Evolutionary conservation across 2,888 invertebrate genomes (phyloP), one percentile per base, ranked within the genome.

Genomic region (Nemoura dubitans): DNA sequence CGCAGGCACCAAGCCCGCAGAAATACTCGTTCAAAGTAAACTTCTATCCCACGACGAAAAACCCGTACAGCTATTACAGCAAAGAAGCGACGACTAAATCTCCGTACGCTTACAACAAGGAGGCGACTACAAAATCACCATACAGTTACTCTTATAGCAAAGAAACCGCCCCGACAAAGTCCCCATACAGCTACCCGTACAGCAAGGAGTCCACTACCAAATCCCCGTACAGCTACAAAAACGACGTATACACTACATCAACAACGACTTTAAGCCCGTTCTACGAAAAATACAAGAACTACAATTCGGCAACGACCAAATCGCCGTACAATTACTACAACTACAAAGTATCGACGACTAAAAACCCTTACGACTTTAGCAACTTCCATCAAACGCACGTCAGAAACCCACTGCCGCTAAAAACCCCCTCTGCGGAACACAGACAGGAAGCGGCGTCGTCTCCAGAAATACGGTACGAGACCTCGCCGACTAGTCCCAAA

Each of bases 341-440:
- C n/a, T n/a, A n/a, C 26, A 85, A 76, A 30, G 81, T 25, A 85
- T 59, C 91, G 26, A 92, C 93, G 21, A 94, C 94, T 16, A 92
- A 92, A 90, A 94, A 92, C 90, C 94, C 94, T 0, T 94, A 94
- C 90, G 92, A 92, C 88, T 93, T 93, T 86, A 86, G 78, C 30
- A 87, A 85, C 30, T 86, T 87, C 36, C 29, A 86, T 43, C 78
- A 87, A 26, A 81, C 76, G 6, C 59, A 42, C 25, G 43, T 81
- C 0, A 86, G 27, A 10, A 27, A 59, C 59, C 59, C 59, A 59
- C 59, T 7, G 59, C 14, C 21, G 21, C 6, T 10, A 21, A 59
- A 59, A 59, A 59, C 2, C 21, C 21, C 21, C 59, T 3, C 3
- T 7, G 21, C 59, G 2, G 59, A 21, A 59, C 59, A 10, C 14